Base-by-base conservation (phyloP, 37 sponge, comb jelly and placozoan genomes). In the Tethya wilhelma region DNA sequence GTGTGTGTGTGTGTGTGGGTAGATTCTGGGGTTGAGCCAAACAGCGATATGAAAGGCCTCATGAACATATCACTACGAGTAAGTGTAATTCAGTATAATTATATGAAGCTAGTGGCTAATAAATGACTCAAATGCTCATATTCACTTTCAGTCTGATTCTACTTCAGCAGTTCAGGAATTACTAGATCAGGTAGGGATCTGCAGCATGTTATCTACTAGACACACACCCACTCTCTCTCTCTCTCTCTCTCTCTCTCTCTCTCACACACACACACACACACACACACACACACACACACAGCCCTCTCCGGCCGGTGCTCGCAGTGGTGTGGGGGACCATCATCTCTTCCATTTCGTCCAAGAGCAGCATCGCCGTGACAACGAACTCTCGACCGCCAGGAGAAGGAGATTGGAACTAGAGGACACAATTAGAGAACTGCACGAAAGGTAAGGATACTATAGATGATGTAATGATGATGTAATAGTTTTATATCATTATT, bases 361-460 rank as follows among this genome's bases (percentile, higher is more conserved):
- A 41, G 84, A 92, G 71, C 75, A 79, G 60, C 69, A 79, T 4
- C 44, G 81, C 26, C 56, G 67, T 23, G 84, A 83, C 26, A 41
- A 56, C 5, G 89, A 84, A 42, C 60, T 79, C 1, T 30, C 75
- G 3, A 45, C 68, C 12, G 59, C 59, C 23, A 73, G 85, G 37
- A 72, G 44, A 31, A 73, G 41, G 26, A 79, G 56, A 36, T 34
- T 89, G 40, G 86, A 84, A 44, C 65, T 89, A 32, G 90, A 93
- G 64, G 79, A 92, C 44, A 37, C 58, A 26, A 36, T 84, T 26
- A 63, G 89, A 71, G 93, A 88, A 4, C 49, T 78, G 2, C 33
- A 31, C 1, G 88, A 83, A 78, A 81, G 88, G 88, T 75, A 2
- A 30, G 20, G 0, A 44, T 9, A 2, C 6, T n/a, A 31, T 37